Conservation (phyloP, 2,113 vertebrate genomes). For the Alouatta palliata region DNA sequence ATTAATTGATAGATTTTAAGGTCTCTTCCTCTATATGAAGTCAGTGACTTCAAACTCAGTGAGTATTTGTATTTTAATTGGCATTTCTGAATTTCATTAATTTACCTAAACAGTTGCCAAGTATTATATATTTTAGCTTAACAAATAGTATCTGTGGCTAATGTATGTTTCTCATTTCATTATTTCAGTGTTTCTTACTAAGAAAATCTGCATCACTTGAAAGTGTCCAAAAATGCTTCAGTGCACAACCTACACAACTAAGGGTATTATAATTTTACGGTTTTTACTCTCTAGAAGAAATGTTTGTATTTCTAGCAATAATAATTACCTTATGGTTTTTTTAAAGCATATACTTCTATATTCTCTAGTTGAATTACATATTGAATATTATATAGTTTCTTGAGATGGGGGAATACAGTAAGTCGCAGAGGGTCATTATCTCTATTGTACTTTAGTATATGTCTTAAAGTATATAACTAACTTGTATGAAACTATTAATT, state of each 20-base stretch:
- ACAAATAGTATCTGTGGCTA: background rate
- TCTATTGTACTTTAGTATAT: background rate
- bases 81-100: background rate
- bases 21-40: background rate
- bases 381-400: background rate
- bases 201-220: constrained; percentile 57
- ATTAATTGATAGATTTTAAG: background rate
- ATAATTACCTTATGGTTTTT: background rate
- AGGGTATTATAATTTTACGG: constrained; percentile 59
- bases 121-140: background rate
- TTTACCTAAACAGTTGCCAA: background rate
- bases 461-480: background rate
- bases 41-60: background rate
- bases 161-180: constrained; percentile 38
- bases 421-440: background rate
- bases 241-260: background rate
- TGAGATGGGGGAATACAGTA: background rate
- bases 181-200: constrained; percentile 58
- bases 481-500: background rate
- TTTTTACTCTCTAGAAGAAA: constrained; percentile 24
- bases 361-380: background rate
- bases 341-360: background rate
- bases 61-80: constrained; percentile 17
- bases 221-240: background rate
- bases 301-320: background rate